Evolutionary conservation across 2,113 vertebrate genomes (phyloP), one percentile per base, ranked within the genome.

Genomic region (Eleginops maclovinus): DNA sequence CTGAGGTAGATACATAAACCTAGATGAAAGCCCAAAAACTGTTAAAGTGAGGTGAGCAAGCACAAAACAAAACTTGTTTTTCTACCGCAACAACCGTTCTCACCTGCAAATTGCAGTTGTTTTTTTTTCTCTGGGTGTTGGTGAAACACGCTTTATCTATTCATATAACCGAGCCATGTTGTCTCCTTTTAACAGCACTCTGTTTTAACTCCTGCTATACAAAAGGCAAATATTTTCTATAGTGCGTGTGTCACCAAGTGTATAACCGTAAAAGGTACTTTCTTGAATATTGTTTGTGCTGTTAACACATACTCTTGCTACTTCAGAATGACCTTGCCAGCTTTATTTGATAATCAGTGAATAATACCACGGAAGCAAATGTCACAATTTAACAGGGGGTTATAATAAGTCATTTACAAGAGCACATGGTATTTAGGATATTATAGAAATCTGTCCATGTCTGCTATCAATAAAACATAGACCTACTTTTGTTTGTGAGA

Each of bases 51-150:
- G 63, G 88, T 81, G 79, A 91, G 88, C 73, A 47, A 77, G 76
- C 79, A 86, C 82, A 89, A 88, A 91, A 87, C 86, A 86, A 88
- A 87, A 89, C 83, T 89, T 85, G 86, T 86, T 91, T 89, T 88
- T 81, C 58, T 80, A 91, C 88, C 87, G 84, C 88, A 91, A 90
- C 83, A 91, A 93, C 90, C 87, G 79, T 81, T 90, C 91, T 87
- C 77, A 76, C 60, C 79, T 73, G 56, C 64, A 87, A 87, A 87
- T 83, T 81, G 84, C 75, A 46, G 44, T 3, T 59, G 19, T 0
- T 64, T 74, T 74, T 9, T 50, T 60, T 41, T 6, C 82, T 64
- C 31, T 70, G n/a, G 24, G 54, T 83, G 44, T 79, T 78, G 85
- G 84, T 72, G 70, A 90, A 83, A 83, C 66, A 31, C 13, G 40